Evolutionary conservation across 2,888 invertebrate species (phyloP).

Genomic region (Helicoverpa assulta): DNA sequence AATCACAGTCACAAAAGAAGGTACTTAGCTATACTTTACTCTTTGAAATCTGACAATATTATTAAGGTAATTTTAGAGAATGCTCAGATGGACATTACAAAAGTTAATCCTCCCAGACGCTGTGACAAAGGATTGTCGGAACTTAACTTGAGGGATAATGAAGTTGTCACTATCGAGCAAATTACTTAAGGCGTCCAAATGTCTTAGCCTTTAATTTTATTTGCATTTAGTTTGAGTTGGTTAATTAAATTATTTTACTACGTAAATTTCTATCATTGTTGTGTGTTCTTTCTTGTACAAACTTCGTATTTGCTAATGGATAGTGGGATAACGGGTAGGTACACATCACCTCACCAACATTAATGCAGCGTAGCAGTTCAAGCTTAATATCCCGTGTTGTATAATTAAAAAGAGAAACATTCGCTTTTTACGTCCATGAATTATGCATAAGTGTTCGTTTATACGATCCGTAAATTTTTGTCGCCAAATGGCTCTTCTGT

Average conservation of each 20-base stretch:
- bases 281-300: slow-evolving; percentile 5
- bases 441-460: slow-evolving; percentile 88
- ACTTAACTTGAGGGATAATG: slow-evolving; percentile 61
- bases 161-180: slow-evolving; percentile 68
- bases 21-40: not conserved
- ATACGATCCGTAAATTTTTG: slow-evolving; percentile 87
- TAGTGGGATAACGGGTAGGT: slow-evolving; percentile 7
- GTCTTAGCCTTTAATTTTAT: slow-evolving; percentile 66
- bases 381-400: slow-evolving; percentile 87
- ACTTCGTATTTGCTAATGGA: slow-evolving; percentile 5
- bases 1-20: not conserved
- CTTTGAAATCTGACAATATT: slow-evolving; percentile 7
- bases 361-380: slow-evolving; percentile 80
- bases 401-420: slow-evolving; percentile 90
- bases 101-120: slow-evolving; percentile 50
- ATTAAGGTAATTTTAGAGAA: slow-evolving; percentile 9
- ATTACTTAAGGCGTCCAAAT: slow-evolving; percentile 64
- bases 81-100: slow-evolving; percentile 24
- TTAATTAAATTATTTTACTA: slow-evolving; percentile 43
- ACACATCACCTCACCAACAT: slow-evolving; percentile 61
- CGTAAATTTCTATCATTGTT: slow-evolving; percentile 21
- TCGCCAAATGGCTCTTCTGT: slow-evolving; percentile 81
- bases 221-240: slow-evolving; percentile 61
- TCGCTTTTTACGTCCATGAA: slow-evolving; percentile 88
- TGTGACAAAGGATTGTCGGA: slow-evolving; percentile 61